These are phyloP conservation scores for Stenoptilia bipunctidactyla DNA, from an alignment of 2,888 invertebrate species.

Conservation along the genomic window DNA sequence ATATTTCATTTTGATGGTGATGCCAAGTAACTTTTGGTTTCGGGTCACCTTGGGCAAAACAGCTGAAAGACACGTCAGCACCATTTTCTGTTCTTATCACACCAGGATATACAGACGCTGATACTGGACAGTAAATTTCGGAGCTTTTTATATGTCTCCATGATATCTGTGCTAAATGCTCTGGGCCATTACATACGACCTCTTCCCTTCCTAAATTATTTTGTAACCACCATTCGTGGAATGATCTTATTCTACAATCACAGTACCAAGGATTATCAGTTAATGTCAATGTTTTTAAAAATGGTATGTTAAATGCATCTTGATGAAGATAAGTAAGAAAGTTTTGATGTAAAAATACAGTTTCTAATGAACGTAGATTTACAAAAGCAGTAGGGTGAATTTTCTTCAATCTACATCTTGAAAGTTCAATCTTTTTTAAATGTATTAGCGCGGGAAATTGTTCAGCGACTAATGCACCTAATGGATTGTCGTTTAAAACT, in stretches of 20 bases:
- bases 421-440: constrained; percentile 84
- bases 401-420: constrained; percentile 79
- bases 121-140: constrained; percentile 86
- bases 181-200: constrained; percentile 79
- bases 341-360: constrained; percentile 86
- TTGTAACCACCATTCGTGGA: constrained; percentile 85
- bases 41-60: constrained; percentile 85
- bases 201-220: constrained; percentile 83
- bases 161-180: constrained; percentile 72
- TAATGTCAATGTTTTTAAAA: constrained; percentile 82
- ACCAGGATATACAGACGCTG: constrained; percentile 71
- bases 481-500: constrained; percentile 85
- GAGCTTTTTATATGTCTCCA: constrained; percentile 82
- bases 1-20: constrained; percentile 72
- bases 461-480: constrained; percentile 76
- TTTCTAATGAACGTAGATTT: constrained; percentile 81
- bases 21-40: constrained; percentile 85
- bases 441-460: constrained; percentile 87
- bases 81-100: constrained; percentile 80
- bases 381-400: constrained; percentile 83
- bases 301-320: constrained; percentile 53
- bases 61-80: constrained; percentile 85
- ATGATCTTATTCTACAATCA: constrained; percentile 86
- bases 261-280: constrained; percentile 92
- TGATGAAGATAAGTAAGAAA: constrained; percentile 76